Percentiles rank a stretch among this genome's conserved stretches.
Evolutionary conservation across 2,888 invertebrate genomes (phyloP).

Genomic region (Synanthedon andrenaeformis): DNA sequence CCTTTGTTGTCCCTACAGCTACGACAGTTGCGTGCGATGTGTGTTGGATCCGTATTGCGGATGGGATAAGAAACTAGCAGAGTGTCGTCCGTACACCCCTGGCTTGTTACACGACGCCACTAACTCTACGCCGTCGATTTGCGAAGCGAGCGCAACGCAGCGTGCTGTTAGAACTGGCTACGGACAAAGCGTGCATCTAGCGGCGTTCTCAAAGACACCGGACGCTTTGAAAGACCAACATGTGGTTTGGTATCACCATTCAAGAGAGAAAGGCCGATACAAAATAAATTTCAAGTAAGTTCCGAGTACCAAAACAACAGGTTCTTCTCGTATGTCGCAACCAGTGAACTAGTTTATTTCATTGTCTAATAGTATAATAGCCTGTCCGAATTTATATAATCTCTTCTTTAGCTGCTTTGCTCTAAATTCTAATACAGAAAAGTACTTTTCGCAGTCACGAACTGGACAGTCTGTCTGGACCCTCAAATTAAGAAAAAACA

Average conservation of each 20-base stretch:
- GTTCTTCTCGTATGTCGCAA: too few species aligned
- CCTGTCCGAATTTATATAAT: too few species aligned
- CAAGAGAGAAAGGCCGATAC: conserved; percentile 65
- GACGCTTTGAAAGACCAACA: conserved; percentile 57
- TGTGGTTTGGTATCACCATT: conserved; percentile 66
- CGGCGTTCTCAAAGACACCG: conserved; percentile 65
- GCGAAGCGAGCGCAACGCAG: conserved; percentile 68
- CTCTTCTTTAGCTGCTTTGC: too few species aligned
- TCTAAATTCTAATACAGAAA: too few species aligned
- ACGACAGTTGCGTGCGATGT: conserved; percentile 74
- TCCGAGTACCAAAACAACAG: background rate
- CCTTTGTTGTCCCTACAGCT: conserved; percentile 28
- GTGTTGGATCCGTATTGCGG: conserved; percentile 77
- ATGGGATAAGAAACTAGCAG: conserved; percentile 74
- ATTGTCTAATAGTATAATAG: too few species aligned
- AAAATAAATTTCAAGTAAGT: conserved; percentile 69
- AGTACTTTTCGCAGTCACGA: too few species aligned
- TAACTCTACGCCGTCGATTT: conserved; percentile 70
- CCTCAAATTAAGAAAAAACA: too few species aligned
- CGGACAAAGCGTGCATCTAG: conserved; percentile 73
- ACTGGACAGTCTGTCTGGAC: too few species aligned
- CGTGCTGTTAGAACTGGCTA: conserved; percentile 71
- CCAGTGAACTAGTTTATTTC: too few species aligned
- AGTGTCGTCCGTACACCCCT: conserved; percentile 70
- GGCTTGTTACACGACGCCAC: conserved; percentile 72